A percentile compares a stretch with the other conserved stretches of the same genome.
Evolutionary conservation across 1,140 invertebrate species (phyloP).

Genomic region (Drosophila ambigua): DNA sequence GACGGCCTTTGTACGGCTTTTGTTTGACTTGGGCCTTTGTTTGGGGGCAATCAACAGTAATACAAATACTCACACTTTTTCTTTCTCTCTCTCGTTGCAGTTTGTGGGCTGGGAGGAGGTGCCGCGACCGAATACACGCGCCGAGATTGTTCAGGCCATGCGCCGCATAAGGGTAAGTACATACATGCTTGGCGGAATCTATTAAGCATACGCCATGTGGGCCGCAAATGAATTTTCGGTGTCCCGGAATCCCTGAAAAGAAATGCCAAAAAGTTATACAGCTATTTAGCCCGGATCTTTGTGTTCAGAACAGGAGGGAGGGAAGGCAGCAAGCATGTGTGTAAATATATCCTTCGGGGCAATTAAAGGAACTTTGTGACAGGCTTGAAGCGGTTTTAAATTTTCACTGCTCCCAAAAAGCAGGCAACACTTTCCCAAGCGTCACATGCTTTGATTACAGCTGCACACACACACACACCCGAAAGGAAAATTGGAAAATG

Average conservation of each 20-base stretch:
- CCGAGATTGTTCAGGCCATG: conserved; percentile 99
- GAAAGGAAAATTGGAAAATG: conserved; percentile 4
- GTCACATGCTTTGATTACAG: conserved; percentile 73
- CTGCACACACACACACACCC: conserved; percentile 39
- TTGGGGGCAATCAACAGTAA: conserved; percentile 20
- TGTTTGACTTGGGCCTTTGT: conserved; percentile 29
- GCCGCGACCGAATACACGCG: conserved; percentile 95
- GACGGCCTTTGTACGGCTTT: background rate
- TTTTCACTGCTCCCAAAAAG: conserved; percentile 33
- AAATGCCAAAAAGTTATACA: conserved; percentile 37
- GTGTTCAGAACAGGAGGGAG: background rate
- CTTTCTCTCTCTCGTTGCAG: conserved; percentile 86
- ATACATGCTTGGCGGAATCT: conserved; percentile 17
- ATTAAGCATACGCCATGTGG: conserved; percentile 53
- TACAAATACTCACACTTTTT: conserved; percentile 19
- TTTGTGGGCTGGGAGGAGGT: conserved; percentile 99
- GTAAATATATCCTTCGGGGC: conserved; percentile 44
- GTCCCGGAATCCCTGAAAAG: conserved; percentile 7
- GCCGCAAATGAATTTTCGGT: conserved; percentile 16
- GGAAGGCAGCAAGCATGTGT: no score
- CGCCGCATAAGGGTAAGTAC: conserved; percentile 96
- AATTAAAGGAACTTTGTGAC: conserved; percentile 63
- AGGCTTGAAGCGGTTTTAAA: conserved; percentile 48
- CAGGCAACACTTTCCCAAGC: conserved; percentile 61
- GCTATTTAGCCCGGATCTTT: conserved; percentile 32